A percentile compares a stretch with the other conserved stretches of the same genome.
These are phyloP conservation scores for Drosophila kokeensis DNA, from an alignment of 2,888 invertebrate species.

Conservation along the genomic window DNA sequence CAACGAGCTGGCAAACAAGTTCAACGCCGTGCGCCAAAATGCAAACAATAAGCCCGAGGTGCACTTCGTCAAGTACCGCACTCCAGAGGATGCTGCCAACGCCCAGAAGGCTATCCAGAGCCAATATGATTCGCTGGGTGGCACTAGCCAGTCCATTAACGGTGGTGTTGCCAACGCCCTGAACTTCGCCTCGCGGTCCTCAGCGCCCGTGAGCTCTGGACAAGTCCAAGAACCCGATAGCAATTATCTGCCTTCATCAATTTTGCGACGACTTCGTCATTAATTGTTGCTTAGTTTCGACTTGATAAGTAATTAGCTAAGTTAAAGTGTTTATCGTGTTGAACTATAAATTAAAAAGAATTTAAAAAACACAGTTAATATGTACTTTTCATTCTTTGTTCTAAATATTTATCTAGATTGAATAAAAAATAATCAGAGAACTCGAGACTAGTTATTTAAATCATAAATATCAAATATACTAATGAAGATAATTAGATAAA, in stretches of 20 bases:
- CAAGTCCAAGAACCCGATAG: constrained; percentile 54
- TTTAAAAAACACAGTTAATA: background rate
- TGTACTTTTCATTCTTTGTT: background rate
- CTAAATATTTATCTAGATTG: background rate
- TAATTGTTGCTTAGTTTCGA: constrained; percentile 24
- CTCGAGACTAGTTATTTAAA: background rate
- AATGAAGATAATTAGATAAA: background rate
- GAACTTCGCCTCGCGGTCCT: constrained; percentile 77
- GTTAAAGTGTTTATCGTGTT: constrained; percentile 42
- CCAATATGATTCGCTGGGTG: constrained; percentile 74
- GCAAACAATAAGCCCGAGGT: constrained; percentile 72
- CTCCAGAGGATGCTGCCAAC: constrained; percentile 75
- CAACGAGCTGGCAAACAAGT: constrained; percentile 72
- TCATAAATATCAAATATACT: background rate
- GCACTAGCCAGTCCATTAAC: constrained; percentile 61
- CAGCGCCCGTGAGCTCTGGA: constrained; percentile 46
- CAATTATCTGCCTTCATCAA: constrained; percentile 71
- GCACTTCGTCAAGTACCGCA: constrained; percentile 81
- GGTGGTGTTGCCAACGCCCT: constrained; percentile 78
- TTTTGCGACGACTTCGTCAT: constrained; percentile 71
- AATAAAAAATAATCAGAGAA: background rate
- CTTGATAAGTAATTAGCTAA: constrained; percentile 24
- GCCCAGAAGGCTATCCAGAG: constrained; percentile 77
- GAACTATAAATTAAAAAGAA: constrained; percentile 36
- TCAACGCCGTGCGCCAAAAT: constrained; percentile 69